These are phyloP conservation scores for Ptychobarbus kaznakovi DNA, from an alignment of 2,797 vertebrate genomes.

Conservation along the genomic window DNA sequence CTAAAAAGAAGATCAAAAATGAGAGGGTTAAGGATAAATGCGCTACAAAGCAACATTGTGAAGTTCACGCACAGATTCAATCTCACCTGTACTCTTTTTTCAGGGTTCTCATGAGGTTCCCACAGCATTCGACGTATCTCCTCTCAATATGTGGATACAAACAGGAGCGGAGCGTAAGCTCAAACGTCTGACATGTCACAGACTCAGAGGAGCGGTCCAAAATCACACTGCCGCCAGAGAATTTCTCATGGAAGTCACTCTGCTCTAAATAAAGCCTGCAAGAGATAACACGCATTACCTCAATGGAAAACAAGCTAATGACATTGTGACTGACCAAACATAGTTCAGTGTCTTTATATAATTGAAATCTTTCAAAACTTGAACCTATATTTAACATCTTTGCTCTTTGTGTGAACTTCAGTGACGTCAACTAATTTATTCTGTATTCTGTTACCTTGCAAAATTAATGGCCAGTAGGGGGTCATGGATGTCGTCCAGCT, in stretches of 20 bases:
- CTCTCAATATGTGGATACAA: conserved; percentile 95
- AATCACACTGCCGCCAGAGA: conserved; percentile 87
- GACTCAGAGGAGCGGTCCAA: conserved; percentile 96
- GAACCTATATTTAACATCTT: background rate
- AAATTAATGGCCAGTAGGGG: conserved; percentile 96
- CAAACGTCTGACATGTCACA: conserved; percentile 96
- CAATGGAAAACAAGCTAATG: background rate
- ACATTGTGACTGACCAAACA: background rate
- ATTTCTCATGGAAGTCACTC: conserved; percentile 92
- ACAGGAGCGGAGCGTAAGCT: conserved; percentile 93
- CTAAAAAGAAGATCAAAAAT: conserved; percentile 67
- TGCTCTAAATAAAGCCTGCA: conserved; percentile 93
- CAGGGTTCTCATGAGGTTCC: conserved; percentile 94
- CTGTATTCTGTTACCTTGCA: conserved; percentile 80
- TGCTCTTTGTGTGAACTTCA: background rate
- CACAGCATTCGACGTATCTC: conserved; percentile 94
- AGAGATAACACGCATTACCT: background rate
- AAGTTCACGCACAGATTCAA: background rate
- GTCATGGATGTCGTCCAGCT: conserved; percentile 89
- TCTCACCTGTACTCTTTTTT: conserved; percentile 94
- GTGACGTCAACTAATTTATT: background rate
- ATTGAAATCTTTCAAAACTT: background rate
- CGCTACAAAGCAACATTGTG: background rate
- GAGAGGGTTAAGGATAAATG: conserved; percentile 12
- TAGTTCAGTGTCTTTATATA: background rate